Evolutionary conservation across 1,140 invertebrate genomes (phyloP).

Genomic region (Cydia strobilella): DNA sequence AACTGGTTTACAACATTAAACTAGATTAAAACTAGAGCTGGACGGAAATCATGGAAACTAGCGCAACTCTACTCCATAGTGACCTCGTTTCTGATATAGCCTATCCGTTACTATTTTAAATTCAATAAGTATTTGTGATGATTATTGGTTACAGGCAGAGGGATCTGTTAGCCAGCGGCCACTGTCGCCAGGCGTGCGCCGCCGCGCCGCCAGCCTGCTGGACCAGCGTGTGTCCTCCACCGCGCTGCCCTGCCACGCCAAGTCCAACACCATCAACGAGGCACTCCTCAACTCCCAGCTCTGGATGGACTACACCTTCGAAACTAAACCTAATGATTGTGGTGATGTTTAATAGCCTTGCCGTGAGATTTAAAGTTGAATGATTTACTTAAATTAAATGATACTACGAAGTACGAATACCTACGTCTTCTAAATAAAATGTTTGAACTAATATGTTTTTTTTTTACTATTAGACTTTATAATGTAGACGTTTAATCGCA

Average conservation of each 20-base stretch:
- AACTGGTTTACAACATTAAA: too few species aligned
- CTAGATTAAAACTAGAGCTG: too few species aligned
- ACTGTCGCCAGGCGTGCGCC: conserved; percentile 55
- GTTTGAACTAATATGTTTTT: neutral
- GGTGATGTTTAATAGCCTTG: conserved; percentile 33
- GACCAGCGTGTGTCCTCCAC: conserved; percentile 54
- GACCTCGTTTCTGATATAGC: too few species aligned
- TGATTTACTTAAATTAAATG: neutral
- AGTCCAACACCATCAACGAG: conserved; percentile 71
- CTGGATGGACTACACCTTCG: conserved; percentile 60
- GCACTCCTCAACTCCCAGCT: conserved; percentile 58
- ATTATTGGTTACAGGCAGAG: neutral
- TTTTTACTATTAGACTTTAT: too few species aligned
- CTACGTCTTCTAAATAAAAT: neutral
- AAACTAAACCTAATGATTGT: conserved; percentile 47
- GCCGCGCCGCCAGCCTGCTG: conserved; percentile 54
- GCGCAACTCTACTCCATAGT: too few species aligned
- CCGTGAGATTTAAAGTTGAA: neutral
- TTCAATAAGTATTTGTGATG: too few species aligned
- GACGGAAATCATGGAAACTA: too few species aligned
- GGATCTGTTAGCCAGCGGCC: conserved; percentile 47
- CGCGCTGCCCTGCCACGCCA: conserved; percentile 48
- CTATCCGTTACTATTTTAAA: too few species aligned
- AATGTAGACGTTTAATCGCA: neutral
- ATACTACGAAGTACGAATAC: neutral